Base-by-base conservation (phyloP, 92 coral and sea anemone genomes). In the Bergia puertoricense region DNA sequence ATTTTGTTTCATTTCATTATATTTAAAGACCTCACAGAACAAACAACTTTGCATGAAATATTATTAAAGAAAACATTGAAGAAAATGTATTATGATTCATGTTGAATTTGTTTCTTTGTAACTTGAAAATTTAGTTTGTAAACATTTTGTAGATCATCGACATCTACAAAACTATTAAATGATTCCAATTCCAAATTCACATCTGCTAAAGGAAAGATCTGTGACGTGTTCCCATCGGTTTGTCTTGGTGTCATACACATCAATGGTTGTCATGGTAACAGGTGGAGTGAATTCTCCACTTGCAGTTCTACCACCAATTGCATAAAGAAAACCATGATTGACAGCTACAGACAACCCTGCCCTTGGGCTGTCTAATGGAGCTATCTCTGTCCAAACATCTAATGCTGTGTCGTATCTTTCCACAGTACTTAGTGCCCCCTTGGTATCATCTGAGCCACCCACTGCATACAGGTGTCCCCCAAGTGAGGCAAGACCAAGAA, bases 121-220 rank as follows among this genome's bases (percentile, higher is more conserved):
- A 30, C 30, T 30, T 30, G 30, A 30, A 30, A 30, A 30, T 30
- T 30, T 30, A 30, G 30, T 30, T 30, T 30, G 30, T 30, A 30
- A 30, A 30, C 30, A 30, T 30, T 30, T 30, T 30, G 30, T 30
- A 30, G 30, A 30, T 30, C 30, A 30, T 30, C 30, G 30, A 30
- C 30, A 30, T 30, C 30, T 18, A 54, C 59, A 54, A 54, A 54
- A 54, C 59, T 54, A 56, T 36, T 80, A 84, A 69, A 84, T 36
- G 66, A 91, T 90, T 43, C 96, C 96, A 85, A 93, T 88, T 54
- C 96, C 98, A 91, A 95, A 95, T 13, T 95, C 98, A 76, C 98
- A 95, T 38, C 98, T 85, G 79, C 98, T 91, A 40, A 92, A 88
- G 44, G 93, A 85, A 65, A 95, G 80, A 65, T 95, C 94, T 4